Percentiles rank a stretch among this genome's conserved stretches.
These are phyloP conservation scores for Ceratitis capitata DNA, from an alignment of 1,140 invertebrate species.

Conservation along the genomic window DNA sequence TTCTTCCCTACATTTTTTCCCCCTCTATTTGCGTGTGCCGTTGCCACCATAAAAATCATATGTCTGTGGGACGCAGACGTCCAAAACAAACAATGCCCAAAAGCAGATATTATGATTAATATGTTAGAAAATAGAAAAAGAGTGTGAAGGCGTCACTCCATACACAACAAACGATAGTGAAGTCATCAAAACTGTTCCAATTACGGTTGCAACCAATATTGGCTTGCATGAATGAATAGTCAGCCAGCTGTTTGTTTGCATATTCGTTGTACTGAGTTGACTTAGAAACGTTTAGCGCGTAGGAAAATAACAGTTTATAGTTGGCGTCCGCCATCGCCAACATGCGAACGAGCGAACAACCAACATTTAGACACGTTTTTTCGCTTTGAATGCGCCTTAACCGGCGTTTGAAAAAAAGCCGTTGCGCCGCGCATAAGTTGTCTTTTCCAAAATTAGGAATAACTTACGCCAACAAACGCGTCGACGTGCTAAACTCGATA, in stretches of 20 bases:
- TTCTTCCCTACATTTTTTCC: background rate
- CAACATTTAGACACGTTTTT: too few relatives aligned
- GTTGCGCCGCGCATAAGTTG: background rate
- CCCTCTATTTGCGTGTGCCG: too few relatives aligned
- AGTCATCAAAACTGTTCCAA: slow-evolving; percentile 28
- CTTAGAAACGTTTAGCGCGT: background rate
- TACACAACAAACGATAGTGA: background rate
- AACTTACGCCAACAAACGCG: background rate
- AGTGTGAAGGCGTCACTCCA: background rate
- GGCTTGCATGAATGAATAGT: background rate
- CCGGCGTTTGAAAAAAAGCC: too few relatives aligned
- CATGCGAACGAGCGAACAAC: background rate
- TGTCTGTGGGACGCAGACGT: background rate
- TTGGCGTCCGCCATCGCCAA: background rate
- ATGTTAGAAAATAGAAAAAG: background rate
- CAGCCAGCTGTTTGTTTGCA: background rate
- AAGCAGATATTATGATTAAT: background rate
- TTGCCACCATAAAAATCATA: too few relatives aligned
- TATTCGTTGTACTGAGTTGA: too few relatives aligned
- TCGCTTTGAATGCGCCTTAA: background rate
- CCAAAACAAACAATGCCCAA: background rate
- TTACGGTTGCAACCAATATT: background rate
- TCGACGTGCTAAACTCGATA: background rate
- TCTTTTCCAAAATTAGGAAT: slow-evolving; percentile 23
- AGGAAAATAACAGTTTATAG: background rate